Percentiles rank a stretch among this genome's conserved stretches.
Conservation (phyloP, 2,888 invertebrate species). For the Caenorhabditis sp. region DNA sequence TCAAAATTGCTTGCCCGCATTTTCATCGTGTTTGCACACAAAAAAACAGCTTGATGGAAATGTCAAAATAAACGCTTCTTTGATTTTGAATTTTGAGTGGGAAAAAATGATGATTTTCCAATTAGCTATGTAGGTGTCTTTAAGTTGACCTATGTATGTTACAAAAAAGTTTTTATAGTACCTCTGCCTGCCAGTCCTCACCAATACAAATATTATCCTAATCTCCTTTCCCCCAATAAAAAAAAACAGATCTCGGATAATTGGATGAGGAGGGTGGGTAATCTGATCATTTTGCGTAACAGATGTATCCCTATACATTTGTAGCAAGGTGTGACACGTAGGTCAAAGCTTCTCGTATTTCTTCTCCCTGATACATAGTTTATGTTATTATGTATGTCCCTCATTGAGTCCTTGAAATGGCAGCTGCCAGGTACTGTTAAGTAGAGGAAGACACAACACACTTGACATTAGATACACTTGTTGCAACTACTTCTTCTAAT, state of each 20-base stretch:
- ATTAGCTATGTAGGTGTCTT: too few species aligned
- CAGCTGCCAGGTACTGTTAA: neutral
- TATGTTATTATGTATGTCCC: too few species aligned
- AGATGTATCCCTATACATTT: neutral
- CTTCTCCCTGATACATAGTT: neutral
- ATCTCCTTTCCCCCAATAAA: too few species aligned
- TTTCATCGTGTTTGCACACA: too few species aligned
- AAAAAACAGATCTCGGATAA: neutral
- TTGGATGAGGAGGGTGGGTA: neutral
- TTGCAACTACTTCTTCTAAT: neutral
- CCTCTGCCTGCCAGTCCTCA: too few species aligned
- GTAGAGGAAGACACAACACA: neutral
- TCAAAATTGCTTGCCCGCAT: too few species aligned
- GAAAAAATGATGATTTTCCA: too few species aligned
- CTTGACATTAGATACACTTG: neutral
- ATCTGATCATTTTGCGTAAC: conserved; percentile 1
- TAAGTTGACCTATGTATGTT: too few species aligned
- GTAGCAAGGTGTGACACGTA: neutral
- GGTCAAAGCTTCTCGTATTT: neutral
- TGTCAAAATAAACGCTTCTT: too few species aligned
- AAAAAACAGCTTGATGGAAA: too few species aligned
- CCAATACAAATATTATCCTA: neutral
- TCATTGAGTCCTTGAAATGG: neutral
- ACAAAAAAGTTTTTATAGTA: too few species aligned
- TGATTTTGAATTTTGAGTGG: too few species aligned